phyloP scores from a whole-genome alignment of 2,113 vertebrate species.

The Hemiscyllium ocellatum region DNA sequence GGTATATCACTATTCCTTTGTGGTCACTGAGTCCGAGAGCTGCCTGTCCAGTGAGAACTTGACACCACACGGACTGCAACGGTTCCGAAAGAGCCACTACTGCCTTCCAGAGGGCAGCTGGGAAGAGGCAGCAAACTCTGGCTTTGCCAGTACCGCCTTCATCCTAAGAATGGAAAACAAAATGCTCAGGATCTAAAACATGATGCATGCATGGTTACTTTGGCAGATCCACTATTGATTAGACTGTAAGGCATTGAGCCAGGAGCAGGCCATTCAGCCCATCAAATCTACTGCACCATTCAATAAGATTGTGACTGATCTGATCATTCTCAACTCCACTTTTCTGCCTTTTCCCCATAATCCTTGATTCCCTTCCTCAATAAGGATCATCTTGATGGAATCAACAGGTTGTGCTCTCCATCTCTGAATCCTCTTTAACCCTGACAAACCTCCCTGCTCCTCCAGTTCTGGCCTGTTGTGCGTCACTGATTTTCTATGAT shows the following conservation, averaged over 20 bases:
- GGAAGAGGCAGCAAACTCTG: background rate
- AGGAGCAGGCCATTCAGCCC: too few species aligned
- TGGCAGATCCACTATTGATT: background rate
- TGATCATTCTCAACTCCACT: too few species aligned
- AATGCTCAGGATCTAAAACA: background rate
- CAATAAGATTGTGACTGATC: too few species aligned
- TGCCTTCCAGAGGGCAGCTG: background rate
- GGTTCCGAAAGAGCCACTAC: background rate
- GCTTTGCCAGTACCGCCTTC: background rate
- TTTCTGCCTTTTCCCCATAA: too few species aligned
- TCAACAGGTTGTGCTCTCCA: background rate
- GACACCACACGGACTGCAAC: background rate
- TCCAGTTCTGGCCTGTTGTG: too few species aligned
- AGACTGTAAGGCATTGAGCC: too few species aligned
- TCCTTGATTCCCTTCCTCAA: too few species aligned
- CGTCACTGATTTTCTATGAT: background rate
- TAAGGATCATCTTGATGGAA: background rate
- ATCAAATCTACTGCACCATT: too few species aligned
- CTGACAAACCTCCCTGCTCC: background rate
- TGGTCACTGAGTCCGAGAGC: background rate
- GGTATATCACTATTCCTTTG: background rate
- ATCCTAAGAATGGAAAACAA: background rate
- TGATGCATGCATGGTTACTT: too few species aligned
- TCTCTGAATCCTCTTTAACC: background rate
- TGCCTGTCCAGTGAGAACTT: background rate